Conservation (phyloP, 2,888 invertebrate genomes). For the Phalera bucephala region DNA sequence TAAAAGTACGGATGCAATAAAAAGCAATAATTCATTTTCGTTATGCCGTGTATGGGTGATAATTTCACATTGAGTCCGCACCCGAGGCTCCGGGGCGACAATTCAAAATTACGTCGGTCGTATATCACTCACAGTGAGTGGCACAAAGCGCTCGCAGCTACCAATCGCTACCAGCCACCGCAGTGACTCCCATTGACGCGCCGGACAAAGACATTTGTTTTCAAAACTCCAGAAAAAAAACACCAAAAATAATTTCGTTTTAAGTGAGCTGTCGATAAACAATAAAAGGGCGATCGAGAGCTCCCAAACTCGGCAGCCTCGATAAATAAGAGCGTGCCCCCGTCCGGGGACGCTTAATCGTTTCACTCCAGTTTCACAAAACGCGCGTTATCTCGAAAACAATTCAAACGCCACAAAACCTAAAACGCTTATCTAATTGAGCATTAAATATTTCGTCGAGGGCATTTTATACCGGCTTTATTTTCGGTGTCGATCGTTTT, state of each 20-base stretch:
- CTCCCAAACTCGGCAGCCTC: constrained; percentile 36
- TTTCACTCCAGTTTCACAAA: constrained; percentile 62
- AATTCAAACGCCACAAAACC: constrained; percentile 77
- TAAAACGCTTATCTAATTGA: constrained; percentile 82
- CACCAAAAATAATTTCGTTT: constrained; percentile 70
- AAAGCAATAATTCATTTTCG: constrained; percentile 81
- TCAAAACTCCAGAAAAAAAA: constrained; percentile 66
- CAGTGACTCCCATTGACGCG: constrained; percentile 65
- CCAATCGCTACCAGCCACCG: constrained; percentile 67
- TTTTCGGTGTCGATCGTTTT: constrained; percentile 73
- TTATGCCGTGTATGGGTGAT: constrained; percentile 79
- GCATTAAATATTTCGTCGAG: constrained; percentile 81
- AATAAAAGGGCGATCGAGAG: constrained; percentile 51
- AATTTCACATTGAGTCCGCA: constrained; percentile 72
- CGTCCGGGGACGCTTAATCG: constrained; percentile 40
- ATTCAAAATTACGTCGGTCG: constrained; percentile 77
- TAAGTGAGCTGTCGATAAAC: constrained; percentile 65
- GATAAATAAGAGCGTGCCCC: constrained; percentile 49
- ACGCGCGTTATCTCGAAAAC: constrained; percentile 68
- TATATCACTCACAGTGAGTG: constrained; percentile 82
- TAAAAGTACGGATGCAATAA: constrained; percentile 59
- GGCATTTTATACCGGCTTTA: constrained; percentile 79
- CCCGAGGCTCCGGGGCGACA: constrained; percentile 66
- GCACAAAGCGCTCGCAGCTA: constrained; percentile 70
- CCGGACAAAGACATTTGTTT: constrained; percentile 78